Evolutionary conservation across 1,140 invertebrate species (phyloP), one percentile per base, ranked within the genome.

Genomic region (Sarcophaga peregrina): DNA sequence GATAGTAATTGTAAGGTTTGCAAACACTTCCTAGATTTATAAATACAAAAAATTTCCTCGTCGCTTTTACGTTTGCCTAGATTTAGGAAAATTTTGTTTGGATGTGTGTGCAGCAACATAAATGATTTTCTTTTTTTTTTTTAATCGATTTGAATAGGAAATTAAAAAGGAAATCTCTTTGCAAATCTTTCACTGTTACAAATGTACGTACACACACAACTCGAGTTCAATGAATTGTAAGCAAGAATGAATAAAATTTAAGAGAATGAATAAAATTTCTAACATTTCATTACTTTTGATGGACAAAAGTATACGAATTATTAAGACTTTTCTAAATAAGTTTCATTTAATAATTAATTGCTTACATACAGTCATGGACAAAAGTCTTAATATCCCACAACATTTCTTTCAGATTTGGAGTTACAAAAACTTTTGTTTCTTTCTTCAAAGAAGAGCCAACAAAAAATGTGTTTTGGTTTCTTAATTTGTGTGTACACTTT

Each of bases 121-220:
- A n/a, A 68, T 37, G 15, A 68, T 68, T 68, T 7, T 25, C 7
- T 25, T 9, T 25, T 68, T 68, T 20, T 58, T 58, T 15, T 4
- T 15, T 20, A 78, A 78, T 78, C 75, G 20, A 78, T 78, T 78
- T 78, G 75, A 52, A 52, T 52, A 78, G 75, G 75, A 78, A 78
- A 78, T 78, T 78, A 78, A 78, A 78, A 52, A 20, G 75, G 47
- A 78, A 52, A 20, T 50, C 1, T 76, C 50, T 50, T 68, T 68
- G 62, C 46, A 78, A 78, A 78, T 76, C 47, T 45, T n/a, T 76
- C 45, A 76, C 74, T 17, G 17, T 46, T 15, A 47, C n/a, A n/a
- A 58, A 58, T 58, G 15, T 58, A 15, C 54, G 7, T 58, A n/a
- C 2, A 5, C 54, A 37, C 25, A 37, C 25, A 37, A 37, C 1